A percentile compares a stretch with the other conserved stretches of the same genome.
Conservation (phyloP, 2,888 invertebrate genomes). For the Phengaris alcon region DNA sequence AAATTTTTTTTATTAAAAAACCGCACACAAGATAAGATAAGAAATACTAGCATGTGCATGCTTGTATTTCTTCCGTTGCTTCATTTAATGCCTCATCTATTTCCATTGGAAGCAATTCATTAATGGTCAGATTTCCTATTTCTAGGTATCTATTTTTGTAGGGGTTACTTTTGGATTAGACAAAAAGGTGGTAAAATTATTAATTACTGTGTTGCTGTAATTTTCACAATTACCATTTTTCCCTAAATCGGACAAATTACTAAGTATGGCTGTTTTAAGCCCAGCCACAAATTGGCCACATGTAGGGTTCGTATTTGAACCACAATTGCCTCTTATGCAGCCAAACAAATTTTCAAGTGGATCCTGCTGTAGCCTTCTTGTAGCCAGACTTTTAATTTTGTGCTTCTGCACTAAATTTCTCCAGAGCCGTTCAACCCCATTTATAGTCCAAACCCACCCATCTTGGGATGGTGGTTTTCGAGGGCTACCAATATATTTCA, state of each 20-base stretch:
- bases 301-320: constrained; percentile 41
- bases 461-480: too few relatives aligned
- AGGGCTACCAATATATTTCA: constrained; percentile 30
- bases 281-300: constrained; percentile 8
- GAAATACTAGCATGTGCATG: too few relatives aligned
- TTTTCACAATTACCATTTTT: neutral
- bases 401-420: too few relatives aligned
- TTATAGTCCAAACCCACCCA: too few relatives aligned
- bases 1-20: too few relatives aligned
- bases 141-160: neutral
- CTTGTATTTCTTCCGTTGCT: too few relatives aligned
- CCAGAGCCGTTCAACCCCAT: too few relatives aligned
- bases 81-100: too few relatives aligned
- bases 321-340: constrained; percentile 38
- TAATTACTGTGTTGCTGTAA: neutral
- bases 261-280: neutral
- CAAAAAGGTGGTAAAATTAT: neutral
- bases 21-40: too few relatives aligned
- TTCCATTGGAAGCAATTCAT: too few relatives aligned
- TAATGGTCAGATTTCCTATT: constrained; percentile 27
- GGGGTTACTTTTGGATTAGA: too few relatives aligned
- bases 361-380: constrained; percentile 41
- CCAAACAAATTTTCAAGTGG: constrained; percentile 40
- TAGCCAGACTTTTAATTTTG: constrained; percentile 36
- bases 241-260: neutral